Percentiles rank a stretch among this genome's conserved stretches.
Conservation (phyloP, 35 echinoderm and acorn worm genomes). For the Heliocidaris erythrogramma region DNA sequence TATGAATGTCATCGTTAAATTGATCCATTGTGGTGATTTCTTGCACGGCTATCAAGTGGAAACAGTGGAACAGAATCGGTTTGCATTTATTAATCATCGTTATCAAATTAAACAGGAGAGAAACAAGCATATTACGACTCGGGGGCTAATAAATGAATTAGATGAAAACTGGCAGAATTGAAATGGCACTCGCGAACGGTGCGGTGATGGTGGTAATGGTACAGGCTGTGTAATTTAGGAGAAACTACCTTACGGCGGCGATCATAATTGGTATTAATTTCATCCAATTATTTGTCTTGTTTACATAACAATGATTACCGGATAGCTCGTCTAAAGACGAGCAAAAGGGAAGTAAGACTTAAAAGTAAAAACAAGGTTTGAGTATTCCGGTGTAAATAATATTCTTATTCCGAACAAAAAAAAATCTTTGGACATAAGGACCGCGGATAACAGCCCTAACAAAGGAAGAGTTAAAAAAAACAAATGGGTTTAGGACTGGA, state of each 20-base stretch:
- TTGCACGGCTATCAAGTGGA: background rate
- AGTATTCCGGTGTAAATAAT: too few species aligned
- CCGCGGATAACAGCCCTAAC: too few species aligned
- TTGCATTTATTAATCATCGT: constrained; percentile 52
- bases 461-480: too few species aligned
- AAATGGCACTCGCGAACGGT: background rate
- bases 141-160: constrained; percentile 24
- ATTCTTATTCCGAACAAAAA: too few species aligned
- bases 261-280: constrained; percentile 55
- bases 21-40: constrained; percentile 18
- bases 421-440: too few species aligned
- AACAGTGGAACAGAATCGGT: background rate
- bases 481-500: too few species aligned
- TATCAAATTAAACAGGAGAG: constrained; percentile 33
- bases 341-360: background rate
- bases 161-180: background rate
- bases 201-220: background rate
- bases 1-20: background rate
- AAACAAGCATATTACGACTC: constrained; percentile 36
- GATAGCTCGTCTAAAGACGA: constrained; percentile 1
- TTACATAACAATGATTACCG: constrained; percentile 52
- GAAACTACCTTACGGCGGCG: constrained; percentile 16
- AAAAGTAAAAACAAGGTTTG: background rate
- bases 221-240: background rate
- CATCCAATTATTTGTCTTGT: constrained; percentile 51